phyloP scores from a whole-genome alignment of 1,140 invertebrate genomes.

The Drosophila parvula region DNA sequence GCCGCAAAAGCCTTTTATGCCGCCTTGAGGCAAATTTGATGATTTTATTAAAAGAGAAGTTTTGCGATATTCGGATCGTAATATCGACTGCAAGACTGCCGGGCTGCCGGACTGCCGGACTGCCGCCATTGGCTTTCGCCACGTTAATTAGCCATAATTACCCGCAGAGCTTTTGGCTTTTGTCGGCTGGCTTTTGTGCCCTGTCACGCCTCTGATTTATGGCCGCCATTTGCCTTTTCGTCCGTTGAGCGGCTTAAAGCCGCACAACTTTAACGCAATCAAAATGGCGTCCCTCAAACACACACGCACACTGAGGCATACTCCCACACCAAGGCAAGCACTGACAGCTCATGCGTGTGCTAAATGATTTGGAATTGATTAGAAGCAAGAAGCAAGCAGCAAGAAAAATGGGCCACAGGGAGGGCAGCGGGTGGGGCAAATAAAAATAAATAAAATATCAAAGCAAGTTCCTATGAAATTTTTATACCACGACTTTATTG shows the following conservation, averaged over 20 bases:
- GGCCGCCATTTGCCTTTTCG: constrained; percentile 46
- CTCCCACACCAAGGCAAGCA: constrained; percentile 7
- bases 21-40: constrained; percentile 73
- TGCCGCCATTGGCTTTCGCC: constrained; percentile 31
- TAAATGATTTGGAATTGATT: constrained; percentile 82
- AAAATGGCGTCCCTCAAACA: constrained; percentile 49
- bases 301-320: background rate
- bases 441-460: constrained; percentile 83
- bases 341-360: constrained; percentile 76
- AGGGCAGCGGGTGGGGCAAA: constrained; percentile 35
- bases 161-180: constrained; percentile 76
- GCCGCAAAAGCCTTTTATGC: constrained; percentile 68
- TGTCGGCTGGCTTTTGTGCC: constrained; percentile 77
- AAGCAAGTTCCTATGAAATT: constrained; percentile 75
- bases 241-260: constrained; percentile 63
- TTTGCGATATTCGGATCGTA: constrained; percentile 32
- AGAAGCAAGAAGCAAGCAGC: constrained; percentile 54
- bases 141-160: constrained; percentile 82
- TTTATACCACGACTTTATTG: constrained; percentile 72
- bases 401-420: constrained; percentile 25
- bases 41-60: constrained; percentile 76
- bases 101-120: background rate
- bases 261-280: constrained; percentile 68
- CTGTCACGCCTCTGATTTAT: constrained; percentile 79
- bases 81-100: constrained; percentile 61